Conservation (phyloP, 2,113 vertebrate genomes). For the Hippocampus mohnikei region DNA sequence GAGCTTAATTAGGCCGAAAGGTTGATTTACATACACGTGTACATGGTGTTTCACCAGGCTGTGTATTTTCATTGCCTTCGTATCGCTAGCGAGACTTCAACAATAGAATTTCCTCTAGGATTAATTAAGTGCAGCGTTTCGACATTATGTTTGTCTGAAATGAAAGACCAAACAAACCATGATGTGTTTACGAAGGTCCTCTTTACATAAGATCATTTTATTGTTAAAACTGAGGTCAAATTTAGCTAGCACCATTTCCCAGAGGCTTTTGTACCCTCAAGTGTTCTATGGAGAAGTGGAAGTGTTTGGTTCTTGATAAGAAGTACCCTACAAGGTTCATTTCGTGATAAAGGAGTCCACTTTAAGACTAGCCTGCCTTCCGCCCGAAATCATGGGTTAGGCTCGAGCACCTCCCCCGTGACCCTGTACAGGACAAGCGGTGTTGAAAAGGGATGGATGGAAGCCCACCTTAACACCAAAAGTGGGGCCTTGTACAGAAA, state of each 20-base stretch:
- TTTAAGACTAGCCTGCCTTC: too few relatives aligned
- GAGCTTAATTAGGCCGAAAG: constrained; percentile 76
- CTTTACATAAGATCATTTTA: background rate
- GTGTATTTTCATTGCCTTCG: constrained; percentile 39
- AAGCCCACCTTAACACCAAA: constrained; percentile 36
- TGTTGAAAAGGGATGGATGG: too few relatives aligned
- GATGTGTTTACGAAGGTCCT: background rate
- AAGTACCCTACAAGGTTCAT: constrained; percentile 36
- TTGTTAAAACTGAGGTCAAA: background rate
- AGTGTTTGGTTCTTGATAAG: constrained; percentile 18
- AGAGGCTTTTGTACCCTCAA: constrained; percentile 27
- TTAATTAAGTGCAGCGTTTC: background rate
- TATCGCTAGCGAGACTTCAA: background rate
- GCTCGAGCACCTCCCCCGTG: too few relatives aligned
- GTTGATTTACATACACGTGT: constrained; percentile 70
- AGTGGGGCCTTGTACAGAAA: constrained; percentile 57
- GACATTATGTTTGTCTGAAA: constrained; percentile 7
- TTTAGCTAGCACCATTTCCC: constrained; percentile 28
- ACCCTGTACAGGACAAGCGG: too few relatives aligned
- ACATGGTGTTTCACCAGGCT: constrained; percentile 58
- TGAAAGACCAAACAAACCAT: constrained; percentile 2
- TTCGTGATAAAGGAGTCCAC: constrained; percentile 42
- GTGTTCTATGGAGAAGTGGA: constrained; percentile 11
- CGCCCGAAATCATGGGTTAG: too few relatives aligned
- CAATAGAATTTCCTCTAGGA: background rate